phyloP scores from a whole-genome alignment of 2,888 invertebrate species.

The Tenthredo mesomela region DNA sequence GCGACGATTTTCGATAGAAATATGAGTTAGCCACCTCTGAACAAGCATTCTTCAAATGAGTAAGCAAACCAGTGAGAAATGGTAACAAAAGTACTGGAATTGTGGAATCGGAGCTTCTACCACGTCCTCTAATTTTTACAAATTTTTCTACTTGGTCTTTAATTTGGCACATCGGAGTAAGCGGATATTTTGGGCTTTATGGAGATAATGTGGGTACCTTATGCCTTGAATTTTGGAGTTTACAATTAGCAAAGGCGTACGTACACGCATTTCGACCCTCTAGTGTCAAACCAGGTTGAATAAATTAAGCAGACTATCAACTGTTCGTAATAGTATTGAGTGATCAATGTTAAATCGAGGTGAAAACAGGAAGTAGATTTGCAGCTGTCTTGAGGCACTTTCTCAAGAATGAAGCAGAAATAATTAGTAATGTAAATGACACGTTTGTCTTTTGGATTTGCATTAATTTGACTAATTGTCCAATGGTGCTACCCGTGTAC shows the following conservation, averaged over 20 bases:
- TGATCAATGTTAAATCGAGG: background rate
- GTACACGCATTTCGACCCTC: background rate
- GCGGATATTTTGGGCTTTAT: background rate
- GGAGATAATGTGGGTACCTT: background rate
- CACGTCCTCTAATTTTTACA: background rate
- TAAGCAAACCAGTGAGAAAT: background rate
- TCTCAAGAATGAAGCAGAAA: background rate
- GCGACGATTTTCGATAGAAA: background rate
- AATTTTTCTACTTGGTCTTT: background rate
- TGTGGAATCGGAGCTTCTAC: background rate
- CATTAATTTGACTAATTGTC: conserved; percentile 63
- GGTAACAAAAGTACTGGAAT: background rate
- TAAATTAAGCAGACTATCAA: background rate
- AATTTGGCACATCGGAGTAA: background rate
- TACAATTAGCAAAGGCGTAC: background rate
- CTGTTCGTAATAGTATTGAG: background rate
- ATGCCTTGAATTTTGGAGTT: background rate
- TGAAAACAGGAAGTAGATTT: background rate
- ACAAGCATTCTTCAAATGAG: background rate
- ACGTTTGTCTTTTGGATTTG: conserved; percentile 61
- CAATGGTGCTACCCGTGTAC: background rate
- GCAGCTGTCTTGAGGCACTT: background rate
- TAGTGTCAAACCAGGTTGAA: background rate
- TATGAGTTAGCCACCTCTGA: background rate
- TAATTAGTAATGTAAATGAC: conserved; percentile 62